phyloP scores from a whole-genome alignment of 2,797 vertebrate genomes.

The Catharus ustulatus region DNA sequence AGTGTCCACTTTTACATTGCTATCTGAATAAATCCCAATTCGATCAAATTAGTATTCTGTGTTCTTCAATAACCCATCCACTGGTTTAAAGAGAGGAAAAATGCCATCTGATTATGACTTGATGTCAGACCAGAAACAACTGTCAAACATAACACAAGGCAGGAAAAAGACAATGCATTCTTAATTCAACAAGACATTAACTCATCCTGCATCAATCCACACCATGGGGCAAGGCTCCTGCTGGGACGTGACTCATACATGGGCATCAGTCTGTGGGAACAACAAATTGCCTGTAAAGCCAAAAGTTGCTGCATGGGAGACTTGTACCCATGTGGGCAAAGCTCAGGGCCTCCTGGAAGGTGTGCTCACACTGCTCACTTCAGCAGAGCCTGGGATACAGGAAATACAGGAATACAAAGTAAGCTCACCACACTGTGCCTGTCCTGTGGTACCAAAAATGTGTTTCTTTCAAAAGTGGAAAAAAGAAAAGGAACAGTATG shows the following conservation, averaged over 20 bases:
- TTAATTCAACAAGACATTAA: constrained; percentile 16
- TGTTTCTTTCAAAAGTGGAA: background rate
- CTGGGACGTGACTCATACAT: background rate
- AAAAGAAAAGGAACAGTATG: background rate
- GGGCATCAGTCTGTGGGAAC: background rate
- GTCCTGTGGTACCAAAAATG: background rate
- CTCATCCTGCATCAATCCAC: background rate
- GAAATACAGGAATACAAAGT: background rate
- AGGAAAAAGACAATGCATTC: background rate
- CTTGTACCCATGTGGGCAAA: background rate
- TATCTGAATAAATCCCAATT: background rate
- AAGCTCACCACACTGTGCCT: background rate
- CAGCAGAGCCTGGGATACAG: background rate
- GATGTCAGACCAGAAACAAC: background rate
- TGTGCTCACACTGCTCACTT: background rate
- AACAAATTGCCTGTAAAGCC: background rate
- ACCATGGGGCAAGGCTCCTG: background rate
- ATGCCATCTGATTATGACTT: background rate
- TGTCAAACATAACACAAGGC: background rate
- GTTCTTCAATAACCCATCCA: background rate
- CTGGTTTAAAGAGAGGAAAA: background rate
- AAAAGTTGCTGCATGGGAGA: background rate
- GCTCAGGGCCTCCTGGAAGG: background rate
- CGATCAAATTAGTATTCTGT: background rate
- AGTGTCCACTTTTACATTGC: background rate